Evolutionary conservation across 2,113 vertebrate genomes (phyloP), one percentile per base, ranked within the genome.

Genomic region (Calyptommatus sinebrachiatus): DNA sequence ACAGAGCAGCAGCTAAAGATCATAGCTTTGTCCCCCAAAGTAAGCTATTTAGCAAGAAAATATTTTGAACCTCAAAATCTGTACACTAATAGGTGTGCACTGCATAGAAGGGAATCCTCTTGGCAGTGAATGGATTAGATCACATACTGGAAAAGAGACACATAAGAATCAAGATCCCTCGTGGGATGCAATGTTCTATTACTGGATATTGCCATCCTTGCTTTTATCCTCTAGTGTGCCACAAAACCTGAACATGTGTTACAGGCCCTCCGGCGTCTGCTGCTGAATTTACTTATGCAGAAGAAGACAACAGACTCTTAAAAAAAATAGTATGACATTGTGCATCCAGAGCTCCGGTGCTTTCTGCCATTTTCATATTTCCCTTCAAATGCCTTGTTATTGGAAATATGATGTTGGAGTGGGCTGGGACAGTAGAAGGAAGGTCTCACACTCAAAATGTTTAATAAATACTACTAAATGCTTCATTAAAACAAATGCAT

Each of bases 231-330:
- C 84, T 93, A 76, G 84, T 91, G 76, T 85, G 89, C 89, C 92
- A 91, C 91, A 93, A 91, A 91, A 87, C 88, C 87, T 85, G 91
- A 94, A 93, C 92, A 92, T 91, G 93, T 93, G 94, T 91, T 91
- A 67, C 18, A 72, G 92, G 86, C 92, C 95, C 92, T 92, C 83
- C 94, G 94, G 94, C 94, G 89, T 46, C 85, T 89, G 90, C 87
- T 94, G 94, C 92, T 91, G 93, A 94, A 95, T 94, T 92, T 94
- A 92, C 92, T 94, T 91, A 92, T 91, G 89, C 85, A 83, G 89
- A 91, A 77, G 84, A 86, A 92, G 83, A 87, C 86, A 91, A 89
- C 82, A 89, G 88, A 91, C 66, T 68, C 61, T 91, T 84, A 88
- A 7, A 29, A 79, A 29, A 78, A 71, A 57, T 91, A 93, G 45